A percentile compares a stretch with the other conserved stretches of the same genome.
Conservation (phyloP, 2,888 invertebrate genomes). For the Lutraria lutraria region DNA sequence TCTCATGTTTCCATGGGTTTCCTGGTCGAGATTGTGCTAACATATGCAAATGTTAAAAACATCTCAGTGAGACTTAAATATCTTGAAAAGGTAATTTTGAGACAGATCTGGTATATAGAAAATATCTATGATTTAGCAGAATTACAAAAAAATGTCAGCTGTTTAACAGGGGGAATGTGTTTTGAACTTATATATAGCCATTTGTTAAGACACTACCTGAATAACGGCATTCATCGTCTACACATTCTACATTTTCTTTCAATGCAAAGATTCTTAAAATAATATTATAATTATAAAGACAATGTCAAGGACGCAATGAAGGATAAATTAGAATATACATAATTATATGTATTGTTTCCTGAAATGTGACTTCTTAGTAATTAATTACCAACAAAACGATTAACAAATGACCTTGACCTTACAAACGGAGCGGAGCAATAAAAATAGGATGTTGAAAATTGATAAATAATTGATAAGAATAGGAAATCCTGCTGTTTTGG, state of each 20-base stretch:
- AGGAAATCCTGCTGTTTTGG: background rate
- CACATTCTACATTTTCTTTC: too few relatives aligned
- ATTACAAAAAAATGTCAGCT: too few relatives aligned
- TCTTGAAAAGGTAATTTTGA: background rate
- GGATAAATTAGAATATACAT: background rate
- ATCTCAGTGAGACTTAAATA: background rate
- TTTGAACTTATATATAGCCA: too few relatives aligned
- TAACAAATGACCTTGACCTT: background rate
- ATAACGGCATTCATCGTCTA: too few relatives aligned
- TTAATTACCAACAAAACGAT: background rate
- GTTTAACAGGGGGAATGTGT: too few relatives aligned
- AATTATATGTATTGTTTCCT: background rate
- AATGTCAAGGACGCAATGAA: background rate
- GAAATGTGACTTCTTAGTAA: slow-evolving; percentile 12
- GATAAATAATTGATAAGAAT: background rate
- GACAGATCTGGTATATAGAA: too few relatives aligned
- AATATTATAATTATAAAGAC: too few relatives aligned
- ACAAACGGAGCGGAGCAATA: background rate
- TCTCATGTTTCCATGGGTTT: background rate
- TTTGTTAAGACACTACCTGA: too few relatives aligned
- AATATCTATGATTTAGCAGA: too few relatives aligned
- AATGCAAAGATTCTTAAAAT: too few relatives aligned
- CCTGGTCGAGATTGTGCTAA: background rate
- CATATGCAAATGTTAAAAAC: background rate
- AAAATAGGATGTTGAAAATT: background rate